Evolutionary conservation across 2,888 invertebrate species (phyloP), one percentile per base, ranked within the genome.

Genomic region (Trichacis sp.): DNA sequence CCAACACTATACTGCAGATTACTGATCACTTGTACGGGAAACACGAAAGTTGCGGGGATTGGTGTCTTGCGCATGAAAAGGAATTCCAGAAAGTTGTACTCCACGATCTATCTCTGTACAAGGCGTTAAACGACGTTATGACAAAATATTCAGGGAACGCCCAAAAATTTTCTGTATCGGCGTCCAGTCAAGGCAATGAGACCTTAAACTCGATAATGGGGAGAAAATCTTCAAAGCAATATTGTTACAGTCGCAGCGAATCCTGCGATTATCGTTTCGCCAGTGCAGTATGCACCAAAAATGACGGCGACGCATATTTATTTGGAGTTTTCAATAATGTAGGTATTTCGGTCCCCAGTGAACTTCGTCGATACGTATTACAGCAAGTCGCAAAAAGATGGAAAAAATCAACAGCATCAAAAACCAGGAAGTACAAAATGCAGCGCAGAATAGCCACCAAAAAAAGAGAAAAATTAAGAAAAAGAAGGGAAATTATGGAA

Each of bases 191-290:
- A 48, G 33, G 65, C 0, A 72, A 73, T 40, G 71, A 71, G 60
- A 66, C 58, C 20, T 12, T 74, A 1, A 73, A 73, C 19, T 69
- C 62, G 46, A 70, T 72, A 17, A 69, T 70, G 65, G 69, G 71
- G 14, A 69, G 71, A 15, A 72, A 73, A 69, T 62, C 68, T 2
- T 59, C 63, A 8, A 69, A 73, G 50, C 54, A 15, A 9, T 29
- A 48, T 17, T 43, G 17, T 9, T 29, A 29, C 29, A 29, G 29
- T 9, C 29, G 29, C 9, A 43, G 43, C 18, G 43, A 43, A 11
- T 65, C 61, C 11, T 61, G 54, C 15, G 65, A 61, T 50, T 20
- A 29, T 48, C 51, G 60, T 33, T 47, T 58, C 15, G 57, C 65
- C 17, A 57, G 48, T 55, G 52, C 65, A 29, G 55, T 61, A 18